phyloP scores from a whole-genome alignment of 2,113 vertebrate species.

The Otus sunia region DNA sequence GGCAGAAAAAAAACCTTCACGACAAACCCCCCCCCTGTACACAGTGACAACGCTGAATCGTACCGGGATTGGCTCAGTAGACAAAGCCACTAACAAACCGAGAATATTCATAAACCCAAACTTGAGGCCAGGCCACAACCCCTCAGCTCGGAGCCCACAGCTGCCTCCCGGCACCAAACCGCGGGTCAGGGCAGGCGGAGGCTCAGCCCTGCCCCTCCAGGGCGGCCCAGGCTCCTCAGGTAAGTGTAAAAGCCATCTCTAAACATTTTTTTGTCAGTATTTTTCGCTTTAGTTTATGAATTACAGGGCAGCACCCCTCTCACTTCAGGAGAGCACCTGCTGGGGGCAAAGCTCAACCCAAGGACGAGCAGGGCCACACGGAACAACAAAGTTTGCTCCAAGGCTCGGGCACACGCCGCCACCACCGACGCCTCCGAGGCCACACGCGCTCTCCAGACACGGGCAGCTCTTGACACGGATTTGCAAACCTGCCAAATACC shows the following conservation, averaged over 20 bases:
- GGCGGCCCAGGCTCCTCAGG: not conserved
- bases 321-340: not conserved
- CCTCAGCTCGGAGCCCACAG: not conserved
- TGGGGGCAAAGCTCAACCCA: not conserved
- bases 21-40: accelerated
- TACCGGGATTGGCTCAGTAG: not conserved
- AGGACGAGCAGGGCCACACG: accelerated
- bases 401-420: not conserved
- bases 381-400: not conserved
- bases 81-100: not conserved
- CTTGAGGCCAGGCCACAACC: not conserved
- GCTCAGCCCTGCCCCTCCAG: not conserved
- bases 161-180: accelerated
- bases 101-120: not conserved
- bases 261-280: not conserved
- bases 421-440: not conserved
- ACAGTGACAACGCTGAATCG: not conserved
- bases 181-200: not conserved
- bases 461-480: not conserved
- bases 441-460: not conserved
- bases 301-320: too few relatives aligned
- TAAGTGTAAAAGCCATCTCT: not conserved
- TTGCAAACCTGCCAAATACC: not conserved
- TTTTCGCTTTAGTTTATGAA: not conserved
- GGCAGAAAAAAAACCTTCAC: not conserved